Percentiles rank a stretch among this genome's conserved stretches.
These are phyloP conservation scores for Pycnomerus fuliginosus DNA, from an alignment of 2,888 invertebrate genomes.

Conservation along the genomic window DNA sequence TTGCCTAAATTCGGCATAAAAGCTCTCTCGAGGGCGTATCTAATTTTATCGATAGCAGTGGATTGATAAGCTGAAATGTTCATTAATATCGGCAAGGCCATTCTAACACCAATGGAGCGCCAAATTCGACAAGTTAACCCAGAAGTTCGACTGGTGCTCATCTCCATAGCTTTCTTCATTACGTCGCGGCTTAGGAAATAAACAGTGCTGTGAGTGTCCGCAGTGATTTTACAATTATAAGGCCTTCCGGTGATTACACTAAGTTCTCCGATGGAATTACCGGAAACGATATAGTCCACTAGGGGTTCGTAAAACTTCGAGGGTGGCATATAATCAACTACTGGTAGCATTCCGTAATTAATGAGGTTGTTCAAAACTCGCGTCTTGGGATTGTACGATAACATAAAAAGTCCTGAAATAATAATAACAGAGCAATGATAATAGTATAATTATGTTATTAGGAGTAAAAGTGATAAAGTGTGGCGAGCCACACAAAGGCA, in stretches of 20 bases:
- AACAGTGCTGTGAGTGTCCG: constrained; percentile 61
- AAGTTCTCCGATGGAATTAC: constrained; percentile 62
- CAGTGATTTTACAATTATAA: constrained; percentile 59
- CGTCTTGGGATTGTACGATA: constrained; percentile 3
- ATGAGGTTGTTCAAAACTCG: not conserved
- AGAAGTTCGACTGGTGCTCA: constrained; percentile 7
- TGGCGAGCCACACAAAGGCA: no score
- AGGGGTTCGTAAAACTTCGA: constrained; percentile 54
- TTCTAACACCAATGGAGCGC: constrained; percentile 47
- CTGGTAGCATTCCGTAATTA: constrained; percentile 55
- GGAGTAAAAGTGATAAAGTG: no score
- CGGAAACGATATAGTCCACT: constrained; percentile 61
- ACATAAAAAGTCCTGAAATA: constrained; percentile 6
- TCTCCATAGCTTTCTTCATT: constrained; percentile 54
- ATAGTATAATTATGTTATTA: not conserved
- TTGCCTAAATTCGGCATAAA: constrained; percentile 58
- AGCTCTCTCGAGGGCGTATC: constrained; percentile 56
- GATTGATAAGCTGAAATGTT: constrained; percentile 47
- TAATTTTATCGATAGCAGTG: constrained; percentile 3
- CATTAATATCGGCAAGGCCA: not conserved
- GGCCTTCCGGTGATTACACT: constrained; percentile 60
- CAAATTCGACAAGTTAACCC: constrained; percentile 51
- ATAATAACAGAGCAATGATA: not conserved
- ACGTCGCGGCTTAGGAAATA: constrained; percentile 52
- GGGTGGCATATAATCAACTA: constrained; percentile 58